These are phyloP conservation scores for Hypotaenidia philippensis DNA, from an alignment of 2,797 vertebrate species.

Conservation along the genomic window DNA sequence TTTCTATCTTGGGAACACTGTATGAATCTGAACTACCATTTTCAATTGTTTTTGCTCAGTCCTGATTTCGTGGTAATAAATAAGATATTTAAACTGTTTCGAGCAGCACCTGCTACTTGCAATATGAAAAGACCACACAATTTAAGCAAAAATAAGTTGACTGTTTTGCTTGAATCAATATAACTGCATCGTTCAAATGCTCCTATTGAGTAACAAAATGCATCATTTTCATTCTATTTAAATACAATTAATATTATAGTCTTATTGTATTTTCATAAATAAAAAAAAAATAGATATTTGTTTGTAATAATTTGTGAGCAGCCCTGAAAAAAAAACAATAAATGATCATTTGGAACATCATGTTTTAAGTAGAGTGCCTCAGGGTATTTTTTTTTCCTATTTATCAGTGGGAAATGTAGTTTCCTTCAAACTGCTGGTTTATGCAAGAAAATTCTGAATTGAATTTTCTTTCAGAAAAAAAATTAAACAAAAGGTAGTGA, in stretches of 20 bases:
- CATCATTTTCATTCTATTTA: constrained; percentile 4
- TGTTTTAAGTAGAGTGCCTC: constrained; percentile 14
- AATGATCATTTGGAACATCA: constrained; percentile 25
- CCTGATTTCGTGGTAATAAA: not conserved
- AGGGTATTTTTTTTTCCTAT: not conserved
- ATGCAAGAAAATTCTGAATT: not conserved
- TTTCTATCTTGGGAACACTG: not conserved
- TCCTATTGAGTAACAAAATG: not conserved
- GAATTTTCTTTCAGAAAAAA: not conserved
- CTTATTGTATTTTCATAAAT: not conserved
- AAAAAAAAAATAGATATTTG: not conserved
- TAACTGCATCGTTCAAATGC: not conserved
- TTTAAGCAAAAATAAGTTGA: not conserved
- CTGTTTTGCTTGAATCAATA: not conserved
- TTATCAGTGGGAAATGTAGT: not conserved
- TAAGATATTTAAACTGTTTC: not conserved
- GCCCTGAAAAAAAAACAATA: constrained; percentile 50
- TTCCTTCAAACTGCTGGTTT: not conserved
- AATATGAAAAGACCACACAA: not conserved
- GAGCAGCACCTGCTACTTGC: not conserved
- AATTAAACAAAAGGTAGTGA: not conserved
- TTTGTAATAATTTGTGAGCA: constrained; percentile 51
- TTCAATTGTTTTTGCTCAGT: not conserved
- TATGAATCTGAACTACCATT: not conserved
- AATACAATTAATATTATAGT: not conserved